Percentiles rank a stretch among this genome's conserved stretches.
These are phyloP conservation scores for Drosophila subsilvestris DNA, from an alignment of 2,888 invertebrate genomes.

Conservation along the genomic window DNA sequence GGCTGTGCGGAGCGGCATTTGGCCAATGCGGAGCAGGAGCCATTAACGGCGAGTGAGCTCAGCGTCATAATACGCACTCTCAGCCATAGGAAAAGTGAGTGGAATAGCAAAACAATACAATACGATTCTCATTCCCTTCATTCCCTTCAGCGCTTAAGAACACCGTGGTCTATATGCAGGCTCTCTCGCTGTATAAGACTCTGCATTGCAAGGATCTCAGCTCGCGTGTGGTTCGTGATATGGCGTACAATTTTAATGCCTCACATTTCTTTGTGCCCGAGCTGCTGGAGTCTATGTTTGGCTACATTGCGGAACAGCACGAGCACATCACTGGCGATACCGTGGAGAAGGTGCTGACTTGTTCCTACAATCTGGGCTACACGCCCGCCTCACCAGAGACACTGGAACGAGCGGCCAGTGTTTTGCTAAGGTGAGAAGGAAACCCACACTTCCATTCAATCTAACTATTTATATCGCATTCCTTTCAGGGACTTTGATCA, in stretches of 20 bases:
- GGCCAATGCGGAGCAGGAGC: constrained; percentile 46
- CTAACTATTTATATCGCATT: not conserved
- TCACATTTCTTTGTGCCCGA: constrained; percentile 84
- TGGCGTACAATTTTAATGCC: constrained; percentile 83
- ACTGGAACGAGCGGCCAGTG: constrained; percentile 82
- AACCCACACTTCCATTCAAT: too few relatives aligned
- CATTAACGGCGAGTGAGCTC: constrained; percentile 71
- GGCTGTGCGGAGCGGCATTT: constrained; percentile 81
- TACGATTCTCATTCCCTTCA: constrained; percentile 21
- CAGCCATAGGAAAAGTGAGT: constrained; percentile 80
- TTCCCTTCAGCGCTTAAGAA: constrained; percentile 81
- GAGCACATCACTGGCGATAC: constrained; percentile 85
- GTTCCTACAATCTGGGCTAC: constrained; percentile 85
- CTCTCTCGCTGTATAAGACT: constrained; percentile 82
- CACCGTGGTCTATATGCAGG: constrained; percentile 78
- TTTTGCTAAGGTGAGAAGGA: constrained; percentile 84
- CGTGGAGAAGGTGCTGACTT: constrained; percentile 85
- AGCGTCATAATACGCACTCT: constrained; percentile 81
- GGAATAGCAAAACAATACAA: not conserved
- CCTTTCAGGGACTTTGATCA: constrained; percentile 85
- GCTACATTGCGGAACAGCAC: constrained; percentile 84
- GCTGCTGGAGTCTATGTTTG: constrained; percentile 84
- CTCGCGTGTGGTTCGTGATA: constrained; percentile 84
- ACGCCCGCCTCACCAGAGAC: constrained; percentile 83
- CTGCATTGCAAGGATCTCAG: constrained; percentile 80